Conservation (phyloP, 2,797 vertebrate genomes). For the Thaleichthys pacificus region DNA sequence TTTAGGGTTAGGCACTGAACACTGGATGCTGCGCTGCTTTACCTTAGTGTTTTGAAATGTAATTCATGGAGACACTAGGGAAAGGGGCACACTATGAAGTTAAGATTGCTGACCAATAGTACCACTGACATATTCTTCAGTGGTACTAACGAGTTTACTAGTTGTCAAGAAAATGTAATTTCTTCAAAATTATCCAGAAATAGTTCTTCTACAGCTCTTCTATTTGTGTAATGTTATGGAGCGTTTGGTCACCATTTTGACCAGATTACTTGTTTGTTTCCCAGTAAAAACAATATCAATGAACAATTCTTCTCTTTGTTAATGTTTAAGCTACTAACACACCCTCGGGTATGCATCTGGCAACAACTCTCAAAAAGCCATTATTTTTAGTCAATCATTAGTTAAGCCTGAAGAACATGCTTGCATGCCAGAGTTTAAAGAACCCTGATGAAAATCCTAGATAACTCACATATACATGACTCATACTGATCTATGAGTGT, state of each 20-base stretch:
- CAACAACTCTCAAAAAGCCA: slow-evolving; percentile 66
- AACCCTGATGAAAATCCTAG: background rate
- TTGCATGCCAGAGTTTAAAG: background rate
- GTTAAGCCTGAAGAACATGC: slow-evolving; percentile 53
- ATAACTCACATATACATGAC: background rate
- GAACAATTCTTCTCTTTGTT: slow-evolving; percentile 75
- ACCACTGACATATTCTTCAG: no score
- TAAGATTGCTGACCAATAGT: background rate
- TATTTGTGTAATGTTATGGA: background rate
- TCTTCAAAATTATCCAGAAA: no score
- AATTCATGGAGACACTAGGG: background rate
- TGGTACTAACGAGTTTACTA: no score
- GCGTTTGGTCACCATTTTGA: slow-evolving; percentile 59
- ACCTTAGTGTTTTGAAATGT: background rate
- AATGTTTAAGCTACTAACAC: slow-evolving; percentile 77
- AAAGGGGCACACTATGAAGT: background rate
- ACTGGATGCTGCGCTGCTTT: no score
- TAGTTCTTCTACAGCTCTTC: no score
- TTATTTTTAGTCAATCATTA: slow-evolving; percentile 62
- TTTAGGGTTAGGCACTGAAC: no score
- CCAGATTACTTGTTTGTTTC: slow-evolving; percentile 64
- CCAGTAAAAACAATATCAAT: slow-evolving; percentile 73
- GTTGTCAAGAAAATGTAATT: background rate
- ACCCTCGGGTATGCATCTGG: slow-evolving; percentile 62
- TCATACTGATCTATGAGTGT: background rate